Evolutionary conservation across 1,140 invertebrate genomes (phyloP).

Genomic region (Microplitis demolitor): DNA sequence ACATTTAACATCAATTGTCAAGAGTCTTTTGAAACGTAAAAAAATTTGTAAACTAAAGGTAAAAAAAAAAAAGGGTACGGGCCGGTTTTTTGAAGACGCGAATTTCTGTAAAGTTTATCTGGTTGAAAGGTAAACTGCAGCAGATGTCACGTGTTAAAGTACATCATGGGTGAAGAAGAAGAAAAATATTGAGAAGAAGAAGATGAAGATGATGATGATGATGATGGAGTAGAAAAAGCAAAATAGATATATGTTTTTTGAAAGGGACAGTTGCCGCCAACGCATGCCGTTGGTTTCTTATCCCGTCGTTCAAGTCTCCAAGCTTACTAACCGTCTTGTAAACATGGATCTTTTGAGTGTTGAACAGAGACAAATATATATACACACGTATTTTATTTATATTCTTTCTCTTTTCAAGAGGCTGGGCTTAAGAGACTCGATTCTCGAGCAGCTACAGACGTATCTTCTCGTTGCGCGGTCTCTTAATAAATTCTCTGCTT

Average conservation of each 20-base stretch:
- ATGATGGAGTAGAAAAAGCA: too few relatives aligned
- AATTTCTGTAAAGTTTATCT: too few relatives aligned
- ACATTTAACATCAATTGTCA: too few relatives aligned
- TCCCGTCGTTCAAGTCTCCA: slow-evolving; percentile 59
- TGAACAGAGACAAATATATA: not conserved
- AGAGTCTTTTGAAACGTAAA: too few relatives aligned
- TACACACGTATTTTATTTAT: too few relatives aligned
- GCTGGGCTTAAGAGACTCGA: slow-evolving; percentile 6
- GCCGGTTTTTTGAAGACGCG: too few relatives aligned
- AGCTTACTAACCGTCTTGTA: slow-evolving; percentile 51
- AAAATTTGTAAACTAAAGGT: too few relatives aligned
- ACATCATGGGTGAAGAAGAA: not conserved
- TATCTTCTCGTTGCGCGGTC: slow-evolving; percentile 5
- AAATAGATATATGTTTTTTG: slow-evolving; percentile 50
- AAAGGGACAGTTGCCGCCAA: slow-evolving; percentile 52
- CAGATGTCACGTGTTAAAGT: slow-evolving; percentile 50
- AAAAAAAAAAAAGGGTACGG: too few relatives aligned
- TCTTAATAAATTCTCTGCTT: slow-evolving; percentile 57
- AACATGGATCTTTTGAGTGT: slow-evolving; percentile 40
- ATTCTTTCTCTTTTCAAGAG: not conserved
- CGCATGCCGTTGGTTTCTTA: slow-evolving; percentile 54
- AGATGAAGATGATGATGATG: slow-evolving; percentile 25
- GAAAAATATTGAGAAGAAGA: slow-evolving; percentile 7
- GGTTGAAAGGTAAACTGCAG: not conserved
- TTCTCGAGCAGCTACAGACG: not conserved